Conservation (phyloP, 2,888 invertebrate genomes). For the Bellardia bayeri region DNA sequence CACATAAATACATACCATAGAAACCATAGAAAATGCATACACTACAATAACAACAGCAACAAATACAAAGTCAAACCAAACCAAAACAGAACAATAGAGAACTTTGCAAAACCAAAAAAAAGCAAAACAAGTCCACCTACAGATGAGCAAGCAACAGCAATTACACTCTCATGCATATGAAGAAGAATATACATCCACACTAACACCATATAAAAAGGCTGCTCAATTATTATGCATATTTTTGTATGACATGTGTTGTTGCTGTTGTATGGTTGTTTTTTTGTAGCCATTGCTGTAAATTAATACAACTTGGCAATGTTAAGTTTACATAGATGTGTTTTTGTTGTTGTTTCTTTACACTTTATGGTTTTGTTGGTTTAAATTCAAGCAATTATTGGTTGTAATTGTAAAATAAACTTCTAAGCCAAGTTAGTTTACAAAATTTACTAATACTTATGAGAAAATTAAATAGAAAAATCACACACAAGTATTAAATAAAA, state of each 20-base stretch:
- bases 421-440: conserved; percentile 52
- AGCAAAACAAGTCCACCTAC: conserved; percentile 65
- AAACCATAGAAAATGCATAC: conserved; percentile 68
- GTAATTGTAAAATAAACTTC: conserved; percentile 64
- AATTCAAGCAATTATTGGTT: conserved; percentile 38
- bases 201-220: background rate
- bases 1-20: conserved; percentile 2
- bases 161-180: background rate
- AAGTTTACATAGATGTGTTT: conserved; percentile 32
- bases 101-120: conserved; percentile 18
- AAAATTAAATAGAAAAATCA: background rate
- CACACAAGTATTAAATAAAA: conserved; percentile 37
- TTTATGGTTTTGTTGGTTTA: conserved; percentile 43
- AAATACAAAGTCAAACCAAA: background rate
- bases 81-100: conserved; percentile 7
- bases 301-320: conserved; percentile 67
- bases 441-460: background rate
- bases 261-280: too few relatives aligned
- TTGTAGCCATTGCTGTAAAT: conserved; percentile 53
- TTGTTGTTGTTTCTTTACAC: conserved; percentile 29
- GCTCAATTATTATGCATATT: conserved; percentile 1
- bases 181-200: background rate
- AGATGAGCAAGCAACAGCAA: background rate
- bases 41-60: conserved; percentile 30
- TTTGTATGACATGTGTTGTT: background rate